These are phyloP conservation scores for Microctenopoma steveboyesi DNA, from an alignment of 2,797 vertebrate species.

Conservation along the genomic window DNA sequence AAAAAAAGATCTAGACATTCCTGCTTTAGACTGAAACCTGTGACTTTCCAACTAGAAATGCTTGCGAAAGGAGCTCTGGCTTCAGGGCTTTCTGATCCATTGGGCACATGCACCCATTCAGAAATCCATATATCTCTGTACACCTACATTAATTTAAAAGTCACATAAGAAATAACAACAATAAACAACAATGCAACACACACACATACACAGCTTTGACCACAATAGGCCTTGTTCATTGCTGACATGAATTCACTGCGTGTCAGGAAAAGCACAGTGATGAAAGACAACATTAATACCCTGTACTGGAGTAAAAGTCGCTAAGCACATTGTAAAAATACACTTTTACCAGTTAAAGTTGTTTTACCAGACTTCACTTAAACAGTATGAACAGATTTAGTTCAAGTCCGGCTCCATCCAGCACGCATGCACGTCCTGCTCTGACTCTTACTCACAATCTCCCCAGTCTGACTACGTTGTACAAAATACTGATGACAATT, in stretches of 20 bases:
- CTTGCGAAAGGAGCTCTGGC: not conserved
- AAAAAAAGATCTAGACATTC: not conserved
- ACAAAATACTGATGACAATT: too few species aligned
- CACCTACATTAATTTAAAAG: not conserved
- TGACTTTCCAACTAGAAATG: not conserved
- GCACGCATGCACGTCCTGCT: too few species aligned
- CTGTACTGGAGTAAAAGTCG: too few species aligned
- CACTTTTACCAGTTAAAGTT: too few species aligned
- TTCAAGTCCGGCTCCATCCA: too few species aligned
- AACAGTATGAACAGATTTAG: too few species aligned
- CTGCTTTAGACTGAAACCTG: not conserved
- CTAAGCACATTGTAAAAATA: too few species aligned
- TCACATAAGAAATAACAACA: not conserved
- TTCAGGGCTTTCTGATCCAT: not conserved
- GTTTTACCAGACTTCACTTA: too few species aligned
- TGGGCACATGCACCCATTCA: not conserved
- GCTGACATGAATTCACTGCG: not conserved
- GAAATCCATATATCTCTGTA: not conserved
- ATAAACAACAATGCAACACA: not conserved
- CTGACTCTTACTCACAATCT: too few species aligned
- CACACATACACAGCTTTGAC: not conserved
- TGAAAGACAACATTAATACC: not conserved
- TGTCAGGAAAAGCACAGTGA: not conserved
- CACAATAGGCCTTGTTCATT: not conserved
- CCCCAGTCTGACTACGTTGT: too few species aligned